Conservation (phyloP, 2,888 invertebrate genomes). For the Nemapogon koenigi region DNA sequence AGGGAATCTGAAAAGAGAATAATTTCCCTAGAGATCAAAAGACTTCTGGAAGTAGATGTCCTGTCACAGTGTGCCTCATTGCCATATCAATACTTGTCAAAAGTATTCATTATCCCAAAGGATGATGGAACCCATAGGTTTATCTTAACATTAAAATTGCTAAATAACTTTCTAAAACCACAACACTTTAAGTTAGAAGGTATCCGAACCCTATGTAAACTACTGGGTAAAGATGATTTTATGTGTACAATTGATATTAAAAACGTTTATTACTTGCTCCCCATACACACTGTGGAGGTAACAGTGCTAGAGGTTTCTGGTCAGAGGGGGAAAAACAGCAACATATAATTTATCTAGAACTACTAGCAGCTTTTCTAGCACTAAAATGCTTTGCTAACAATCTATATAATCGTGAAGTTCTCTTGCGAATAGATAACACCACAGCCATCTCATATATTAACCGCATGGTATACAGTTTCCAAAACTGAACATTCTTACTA, state of each 20-base stretch:
- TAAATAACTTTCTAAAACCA: slow-evolving; percentile 9
- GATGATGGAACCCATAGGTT: slow-evolving; percentile 13
- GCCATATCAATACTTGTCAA: slow-evolving; percentile 12
- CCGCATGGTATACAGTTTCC: too few relatives aligned
- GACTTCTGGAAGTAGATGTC: slow-evolving; percentile 8
- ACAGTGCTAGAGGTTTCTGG: slow-evolving; percentile 2
- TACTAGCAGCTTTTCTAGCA: slow-evolving; percentile 7
- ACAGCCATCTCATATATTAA: slow-evolving; percentile 1
- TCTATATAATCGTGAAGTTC: background rate
- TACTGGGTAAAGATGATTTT: slow-evolving; percentile 8
- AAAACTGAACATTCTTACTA: too few relatives aligned
- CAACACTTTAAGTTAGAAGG: slow-evolving; percentile 16
- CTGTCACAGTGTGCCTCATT: slow-evolving; percentile 7
- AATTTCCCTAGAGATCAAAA: slow-evolving; percentile 10
- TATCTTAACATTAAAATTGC: slow-evolving; percentile 13
- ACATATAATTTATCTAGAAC: slow-evolving; percentile 8
- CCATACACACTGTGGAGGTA: slow-evolving; percentile 2
- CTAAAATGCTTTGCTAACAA: slow-evolving; percentile 8
- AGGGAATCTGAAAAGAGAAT: slow-evolving; percentile 2
- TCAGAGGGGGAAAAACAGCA: background rate
- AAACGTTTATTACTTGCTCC: slow-evolving; percentile 13
- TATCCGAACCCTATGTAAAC: slow-evolving; percentile 10
- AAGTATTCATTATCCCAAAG: slow-evolving; percentile 13
- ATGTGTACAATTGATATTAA: slow-evolving; percentile 12
- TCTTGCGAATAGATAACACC: slow-evolving; percentile 8